Evolutionary conservation across 2,888 invertebrate genomes (phyloP), one percentile per base, ranked within the genome.

Genomic region (Mimachlamys varia): DNA sequence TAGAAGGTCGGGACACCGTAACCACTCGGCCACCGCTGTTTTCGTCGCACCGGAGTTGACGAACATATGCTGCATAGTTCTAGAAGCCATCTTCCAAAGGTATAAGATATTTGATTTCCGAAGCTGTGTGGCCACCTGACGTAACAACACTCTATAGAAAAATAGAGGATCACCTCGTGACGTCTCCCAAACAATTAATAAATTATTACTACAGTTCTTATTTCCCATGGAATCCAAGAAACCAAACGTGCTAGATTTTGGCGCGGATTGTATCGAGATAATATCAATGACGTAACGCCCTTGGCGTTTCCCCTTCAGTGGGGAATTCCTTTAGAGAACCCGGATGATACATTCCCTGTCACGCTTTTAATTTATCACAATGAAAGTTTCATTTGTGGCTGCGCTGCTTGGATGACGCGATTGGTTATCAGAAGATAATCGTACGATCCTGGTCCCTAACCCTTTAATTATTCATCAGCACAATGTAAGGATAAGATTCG

Each of bases 301-400:
- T 76, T 76, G 76, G 76, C 76, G 76, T 27, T 76, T 76, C 33
- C 33, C 33, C 17, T 76, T 76, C 76, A 76, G 27, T 76, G 76
- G 76, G 76, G 76, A 76, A 76, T 76, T 76, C 76, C 76, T 76
- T 33, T 12, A 33, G 76, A 76, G 76, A 33, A 76, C 76, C 76
- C 76, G 76, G 76, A 76, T 76, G 76, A 76, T 76, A 76, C 33
- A 76, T 76, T 33, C 76, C 3, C 76, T 76, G 76, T 76, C 76
- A 76, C 33, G 76, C 76, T 76, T 76, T 76, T 76, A 76, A 76
- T 76, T 76, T 76, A 76, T 76, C 76, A 33, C 76, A 76, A 76
- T 76, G 76, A 76, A 76, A 76, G 76, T 76, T 76, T 76, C 76
- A 76, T 76, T 76, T 76, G 76, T 33, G 76, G 76, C 76, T 10